These are phyloP conservation scores for Phenganax subtilis DNA, from an alignment of 92 coral and sea anemone species.

Conservation along the genomic window DNA sequence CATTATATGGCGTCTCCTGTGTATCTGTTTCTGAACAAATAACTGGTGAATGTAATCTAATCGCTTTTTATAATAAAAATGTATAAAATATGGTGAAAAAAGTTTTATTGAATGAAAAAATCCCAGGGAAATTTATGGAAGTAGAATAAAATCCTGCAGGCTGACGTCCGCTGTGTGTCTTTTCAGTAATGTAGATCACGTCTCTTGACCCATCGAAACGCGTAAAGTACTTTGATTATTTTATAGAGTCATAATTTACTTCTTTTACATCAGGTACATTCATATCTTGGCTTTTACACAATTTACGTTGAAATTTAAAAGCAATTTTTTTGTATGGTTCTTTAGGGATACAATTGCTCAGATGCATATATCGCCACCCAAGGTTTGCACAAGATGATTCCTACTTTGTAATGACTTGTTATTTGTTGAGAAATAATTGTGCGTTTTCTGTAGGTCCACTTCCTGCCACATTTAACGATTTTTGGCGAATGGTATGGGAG, in stretches of 20 bases:
- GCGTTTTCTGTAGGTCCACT: constrained; percentile 65
- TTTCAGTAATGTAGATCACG: no score
- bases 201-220: no score
- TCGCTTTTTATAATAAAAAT: no score
- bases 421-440: not conserved
- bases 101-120: no score
- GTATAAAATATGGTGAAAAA: no score
- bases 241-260: not conserved
- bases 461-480: constrained; percentile 82
- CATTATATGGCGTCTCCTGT: no score
- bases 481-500: constrained; percentile 99
- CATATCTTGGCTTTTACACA: not conserved
- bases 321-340: not conserved
- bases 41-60: no score
- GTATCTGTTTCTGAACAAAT: no score
- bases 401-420: not conserved
- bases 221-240: no score
- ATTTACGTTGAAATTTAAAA: not conserved
- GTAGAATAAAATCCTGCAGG: no score
- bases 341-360: constrained; percentile 93
- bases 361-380: constrained; percentile 89
- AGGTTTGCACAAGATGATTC: constrained; percentile 47
- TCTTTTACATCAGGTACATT: not conserved
- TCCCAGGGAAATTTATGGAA: no score
- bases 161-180: no score